Percentiles rank a stretch among this genome's conserved stretches.
Evolutionary conservation across 2,113 vertebrate genomes (phyloP).

Genomic region (Setophaga kirtlandii): DNA sequence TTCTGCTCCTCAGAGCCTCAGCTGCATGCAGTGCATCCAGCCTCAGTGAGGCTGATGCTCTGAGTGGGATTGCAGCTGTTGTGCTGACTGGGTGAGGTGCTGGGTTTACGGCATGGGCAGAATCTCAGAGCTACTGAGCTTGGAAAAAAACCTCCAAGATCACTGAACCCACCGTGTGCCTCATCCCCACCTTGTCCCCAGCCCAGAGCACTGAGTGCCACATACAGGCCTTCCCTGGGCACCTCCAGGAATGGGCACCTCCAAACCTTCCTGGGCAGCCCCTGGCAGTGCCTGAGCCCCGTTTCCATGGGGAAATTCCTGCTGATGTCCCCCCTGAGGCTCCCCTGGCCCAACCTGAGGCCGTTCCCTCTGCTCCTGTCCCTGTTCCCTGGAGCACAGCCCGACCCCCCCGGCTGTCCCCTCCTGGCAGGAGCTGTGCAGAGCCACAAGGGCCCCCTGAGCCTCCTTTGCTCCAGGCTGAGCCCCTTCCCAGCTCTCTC

Average conservation of each 20-base stretch:
- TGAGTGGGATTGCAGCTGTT: neutral
- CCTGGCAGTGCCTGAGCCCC: rapidly evolving
- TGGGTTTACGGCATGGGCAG: neutral
- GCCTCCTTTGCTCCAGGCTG: neutral
- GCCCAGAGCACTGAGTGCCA: neutral
- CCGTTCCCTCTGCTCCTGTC: neutral
- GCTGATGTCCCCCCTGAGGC: rapidly evolving
- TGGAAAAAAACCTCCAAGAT: neutral
- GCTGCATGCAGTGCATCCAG: neutral
- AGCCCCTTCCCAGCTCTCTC: neutral
- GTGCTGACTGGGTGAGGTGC: neutral
- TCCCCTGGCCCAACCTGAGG: neutral
- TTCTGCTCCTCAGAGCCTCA: neutral
- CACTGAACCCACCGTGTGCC: neutral
- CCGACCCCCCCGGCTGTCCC: rapidly evolving
- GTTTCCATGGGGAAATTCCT: neutral
- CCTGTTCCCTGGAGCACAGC: neutral
- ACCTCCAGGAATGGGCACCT: neutral
- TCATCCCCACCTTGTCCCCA: neutral
- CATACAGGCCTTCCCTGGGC: rapidly evolving
- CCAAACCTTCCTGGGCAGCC: neutral
- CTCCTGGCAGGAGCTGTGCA: neutral
- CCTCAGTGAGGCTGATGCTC: rapidly evolving
- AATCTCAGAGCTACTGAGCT: neutral
- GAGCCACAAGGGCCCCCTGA: neutral